These are phyloP conservation scores for Harlomillsia oculata DNA, from an alignment of 1,140 invertebrate species.

Conservation along the genomic window DNA sequence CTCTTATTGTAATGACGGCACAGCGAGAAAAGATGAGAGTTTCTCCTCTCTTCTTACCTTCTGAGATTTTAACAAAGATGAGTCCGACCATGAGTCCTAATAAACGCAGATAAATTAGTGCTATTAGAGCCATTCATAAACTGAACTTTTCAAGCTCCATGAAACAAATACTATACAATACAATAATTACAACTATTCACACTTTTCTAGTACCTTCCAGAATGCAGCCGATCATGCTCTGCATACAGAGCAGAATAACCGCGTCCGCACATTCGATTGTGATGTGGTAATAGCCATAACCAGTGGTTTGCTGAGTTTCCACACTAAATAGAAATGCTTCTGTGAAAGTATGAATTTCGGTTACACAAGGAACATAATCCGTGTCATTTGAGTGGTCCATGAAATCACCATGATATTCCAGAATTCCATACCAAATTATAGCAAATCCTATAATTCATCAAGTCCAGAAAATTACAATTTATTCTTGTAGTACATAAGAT, in stretches of 20 bases:
- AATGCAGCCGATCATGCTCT: slow-evolving; percentile 14
- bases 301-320: slow-evolving; percentile 22
- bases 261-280: slow-evolving; percentile 8
- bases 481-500: too few relatives aligned
- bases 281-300: slow-evolving; percentile 19
- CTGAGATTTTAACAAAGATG: slow-evolving; percentile 74
- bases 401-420: slow-evolving; percentile 17
- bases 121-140: too few relatives aligned
- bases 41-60: slow-evolving; percentile 86
- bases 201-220: slow-evolving; percentile 9
- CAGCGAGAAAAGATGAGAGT: slow-evolving; percentile 82
- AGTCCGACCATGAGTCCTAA: slow-evolving; percentile 65
- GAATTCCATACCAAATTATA: background rate
- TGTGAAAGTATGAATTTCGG: slow-evolving; percentile 9
- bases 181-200: too few relatives aligned
- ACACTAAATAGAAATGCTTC: slow-evolving; percentile 18
- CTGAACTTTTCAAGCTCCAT: too few relatives aligned
- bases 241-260: slow-evolving; percentile 4
- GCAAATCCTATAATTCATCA: slow-evolving; percentile 14
- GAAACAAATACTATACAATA: too few relatives aligned
- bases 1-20: slow-evolving; percentile 64
- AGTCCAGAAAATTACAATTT: too few relatives aligned
- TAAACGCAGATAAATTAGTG: too few relatives aligned
- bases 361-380: slow-evolving; percentile 7
- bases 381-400: background rate